These are phyloP conservation scores for Protodeltote pygarga DNA, from an alignment of 2,888 invertebrate genomes.

Conservation along the genomic window DNA sequence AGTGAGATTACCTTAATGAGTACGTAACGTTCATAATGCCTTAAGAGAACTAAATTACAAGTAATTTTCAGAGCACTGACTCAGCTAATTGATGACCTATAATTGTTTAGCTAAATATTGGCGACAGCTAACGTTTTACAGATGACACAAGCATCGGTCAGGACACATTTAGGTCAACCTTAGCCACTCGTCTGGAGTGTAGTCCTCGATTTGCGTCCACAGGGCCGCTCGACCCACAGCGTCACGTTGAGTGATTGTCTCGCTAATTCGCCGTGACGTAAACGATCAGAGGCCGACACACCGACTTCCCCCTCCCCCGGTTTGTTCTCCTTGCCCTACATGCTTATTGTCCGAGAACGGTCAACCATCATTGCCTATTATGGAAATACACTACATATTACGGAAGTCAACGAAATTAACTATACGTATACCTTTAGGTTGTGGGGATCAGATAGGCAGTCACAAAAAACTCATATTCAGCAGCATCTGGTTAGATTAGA, in stretches of 20 bases:
- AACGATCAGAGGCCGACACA: constrained; percentile 55
- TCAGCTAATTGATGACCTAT: constrained; percentile 32
- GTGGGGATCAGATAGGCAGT: no score
- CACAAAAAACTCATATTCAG: no score
- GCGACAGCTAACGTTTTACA: constrained; percentile 26
- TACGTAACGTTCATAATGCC: constrained; percentile 3
- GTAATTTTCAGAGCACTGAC: constrained; percentile 19
- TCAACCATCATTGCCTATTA: constrained; percentile 48
- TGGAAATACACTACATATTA: constrained; percentile 30
- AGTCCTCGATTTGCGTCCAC: constrained; percentile 73
- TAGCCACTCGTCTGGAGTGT: constrained; percentile 67
- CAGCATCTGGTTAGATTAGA: no score
- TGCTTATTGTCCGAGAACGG: constrained; percentile 45
- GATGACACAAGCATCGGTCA: constrained; percentile 44
- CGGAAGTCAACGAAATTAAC: background rate
- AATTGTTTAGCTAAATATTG: constrained; percentile 33
- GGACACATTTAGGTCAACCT: constrained; percentile 62
- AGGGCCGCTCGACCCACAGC: constrained; percentile 61
- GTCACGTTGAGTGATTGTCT: constrained; percentile 78
- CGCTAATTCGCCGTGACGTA: constrained; percentile 72
- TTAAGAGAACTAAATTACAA: constrained; percentile 22
- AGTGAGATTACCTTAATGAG: constrained; percentile 11
- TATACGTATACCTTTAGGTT: no score
- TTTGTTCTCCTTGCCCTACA: constrained; percentile 33
- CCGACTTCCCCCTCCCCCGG: constrained; percentile 27